A percentile compares a stretch with the other conserved stretches of the same genome.
These are phyloP conservation scores for Montifringilla adamsi DNA, from an alignment of 2,113 vertebrate genomes.

Conservation along the genomic window DNA sequence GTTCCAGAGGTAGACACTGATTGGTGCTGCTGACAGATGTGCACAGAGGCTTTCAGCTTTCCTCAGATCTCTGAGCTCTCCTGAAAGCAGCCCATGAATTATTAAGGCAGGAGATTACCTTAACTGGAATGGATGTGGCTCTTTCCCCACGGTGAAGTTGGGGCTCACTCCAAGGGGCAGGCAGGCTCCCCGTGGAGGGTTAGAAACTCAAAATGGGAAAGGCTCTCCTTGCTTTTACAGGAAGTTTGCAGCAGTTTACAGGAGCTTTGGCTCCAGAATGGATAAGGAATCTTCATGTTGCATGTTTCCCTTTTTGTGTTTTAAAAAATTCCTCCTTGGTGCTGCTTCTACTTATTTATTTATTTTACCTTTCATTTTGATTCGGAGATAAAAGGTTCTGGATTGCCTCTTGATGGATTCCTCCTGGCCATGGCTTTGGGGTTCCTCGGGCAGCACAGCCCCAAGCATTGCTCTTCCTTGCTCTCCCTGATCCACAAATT, in stretches of 20 bases:
- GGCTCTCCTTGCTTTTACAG: neutral
- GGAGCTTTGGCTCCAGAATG: neutral
- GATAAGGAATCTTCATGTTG: fast-evolving
- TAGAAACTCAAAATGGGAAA: neutral
- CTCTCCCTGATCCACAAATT: neutral
- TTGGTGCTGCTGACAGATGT: neutral
- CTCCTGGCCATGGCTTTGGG: neutral
- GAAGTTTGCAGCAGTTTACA: neutral
- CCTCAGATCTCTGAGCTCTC: neutral
- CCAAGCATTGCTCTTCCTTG: neutral
- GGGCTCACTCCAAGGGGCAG: neutral
- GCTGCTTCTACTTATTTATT: neutral
- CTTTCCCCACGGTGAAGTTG: neutral
- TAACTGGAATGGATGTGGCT: neutral
- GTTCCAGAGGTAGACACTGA: neutral
- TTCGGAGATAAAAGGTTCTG: no score
- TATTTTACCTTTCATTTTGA: neutral
- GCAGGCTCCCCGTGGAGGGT: neutral
- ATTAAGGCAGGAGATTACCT: slow-evolving; percentile 33
- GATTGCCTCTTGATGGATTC: neutral
- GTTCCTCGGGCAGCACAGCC: neutral
- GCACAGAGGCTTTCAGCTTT: neutral
- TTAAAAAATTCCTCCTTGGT: neutral
- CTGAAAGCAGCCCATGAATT: slow-evolving; percentile 44
- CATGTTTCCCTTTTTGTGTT: neutral